A percentile compares a stretch with the other conserved stretches of the same genome.
phyloP scores from a whole-genome alignment of 1,140 invertebrate genomes.

The Scaptomyza montana region DNA sequence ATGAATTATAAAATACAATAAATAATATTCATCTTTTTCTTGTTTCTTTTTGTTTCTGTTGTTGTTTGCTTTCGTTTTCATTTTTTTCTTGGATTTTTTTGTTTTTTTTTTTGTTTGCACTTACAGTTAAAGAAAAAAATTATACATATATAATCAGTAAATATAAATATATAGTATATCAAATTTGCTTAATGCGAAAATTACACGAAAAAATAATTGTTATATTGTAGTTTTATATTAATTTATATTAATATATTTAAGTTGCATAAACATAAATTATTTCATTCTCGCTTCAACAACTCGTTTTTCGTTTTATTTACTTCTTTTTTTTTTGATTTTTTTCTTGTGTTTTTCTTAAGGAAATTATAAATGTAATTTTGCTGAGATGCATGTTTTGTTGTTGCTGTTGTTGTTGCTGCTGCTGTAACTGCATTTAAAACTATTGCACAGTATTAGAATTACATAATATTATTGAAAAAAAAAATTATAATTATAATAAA shows the following conservation, averaged over 20 bases:
- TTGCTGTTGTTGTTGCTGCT: slow-evolving; percentile 52
- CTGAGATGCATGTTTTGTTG: slow-evolving; percentile 69
- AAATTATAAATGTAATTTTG: slow-evolving; percentile 70
- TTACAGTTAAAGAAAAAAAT: slow-evolving; percentile 70
- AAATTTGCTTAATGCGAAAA: slow-evolving; percentile 60
- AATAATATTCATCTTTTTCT: slow-evolving; percentile 61
- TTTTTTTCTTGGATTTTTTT: slow-evolving; percentile 32
- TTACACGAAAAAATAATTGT: slow-evolving; percentile 70
- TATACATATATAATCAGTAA: slow-evolving; percentile 52
- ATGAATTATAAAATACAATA: slow-evolving; percentile 82
- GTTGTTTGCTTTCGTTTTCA: slow-evolving; percentile 44
- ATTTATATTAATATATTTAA: slow-evolving; percentile 46
- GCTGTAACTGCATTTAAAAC: slow-evolving; percentile 68
- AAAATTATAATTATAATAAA: slow-evolving; percentile 30
- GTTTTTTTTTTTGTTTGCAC: slow-evolving; percentile 51
- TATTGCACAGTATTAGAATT: slow-evolving; percentile 79
- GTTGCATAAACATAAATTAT: slow-evolving; percentile 49
- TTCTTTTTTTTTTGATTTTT: slow-evolving; percentile 30
- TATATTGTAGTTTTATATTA: slow-evolving; percentile 32
- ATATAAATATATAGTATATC: slow-evolving; percentile 45
- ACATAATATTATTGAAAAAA: slow-evolving; percentile 66
- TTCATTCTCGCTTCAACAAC: slow-evolving; percentile 10
- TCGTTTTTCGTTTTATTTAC: slow-evolving; percentile 12
- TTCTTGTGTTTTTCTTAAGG: slow-evolving; percentile 42
- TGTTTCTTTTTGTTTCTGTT: slow-evolving; percentile 17